phyloP scores from a whole-genome alignment of 2,888 invertebrate species.

The Acronicta alni region DNA sequence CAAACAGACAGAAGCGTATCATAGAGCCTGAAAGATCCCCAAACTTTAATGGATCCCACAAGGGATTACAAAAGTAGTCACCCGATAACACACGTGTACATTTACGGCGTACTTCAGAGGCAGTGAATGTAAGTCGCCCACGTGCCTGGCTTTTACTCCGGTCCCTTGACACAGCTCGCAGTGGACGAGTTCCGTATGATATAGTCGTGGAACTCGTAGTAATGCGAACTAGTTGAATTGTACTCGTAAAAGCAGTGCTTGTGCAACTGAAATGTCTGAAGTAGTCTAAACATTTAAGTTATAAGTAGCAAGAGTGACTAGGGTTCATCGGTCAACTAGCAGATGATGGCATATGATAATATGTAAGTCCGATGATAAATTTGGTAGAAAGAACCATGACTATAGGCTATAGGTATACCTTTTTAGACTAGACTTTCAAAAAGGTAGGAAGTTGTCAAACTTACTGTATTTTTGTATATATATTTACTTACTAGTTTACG shows the following conservation, averaged over 20 bases:
- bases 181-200: conserved; percentile 8
- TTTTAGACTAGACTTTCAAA: too few relatives aligned
- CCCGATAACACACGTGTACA: conserved; percentile 11
- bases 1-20: too few relatives aligned
- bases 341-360: too few relatives aligned
- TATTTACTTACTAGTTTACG: too few relatives aligned
- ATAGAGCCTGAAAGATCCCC: background rate
- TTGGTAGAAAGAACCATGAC: too few relatives aligned
- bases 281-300: background rate
- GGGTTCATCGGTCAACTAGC: background rate
- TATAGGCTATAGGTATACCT: too few relatives aligned
- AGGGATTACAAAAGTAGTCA: conserved; percentile 28
- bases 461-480: too few relatives aligned
- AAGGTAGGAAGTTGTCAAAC: too few relatives aligned
- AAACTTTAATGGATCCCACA: conserved; percentile 5
- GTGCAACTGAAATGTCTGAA: background rate
- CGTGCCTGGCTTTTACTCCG: conserved; percentile 18
- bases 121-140: conserved; percentile 22
- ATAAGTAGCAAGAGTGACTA: background rate
- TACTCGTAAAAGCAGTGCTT: conserved; percentile 2
- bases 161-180: conserved; percentile 28
- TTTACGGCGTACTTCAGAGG: conserved; percentile 41
- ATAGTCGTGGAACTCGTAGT: conserved; percentile 1
- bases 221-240: conserved; percentile 16
- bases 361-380: too few relatives aligned